phyloP scores from a whole-genome alignment of 2,888 invertebrate genomes.

The Euzetes globulus region DNA sequence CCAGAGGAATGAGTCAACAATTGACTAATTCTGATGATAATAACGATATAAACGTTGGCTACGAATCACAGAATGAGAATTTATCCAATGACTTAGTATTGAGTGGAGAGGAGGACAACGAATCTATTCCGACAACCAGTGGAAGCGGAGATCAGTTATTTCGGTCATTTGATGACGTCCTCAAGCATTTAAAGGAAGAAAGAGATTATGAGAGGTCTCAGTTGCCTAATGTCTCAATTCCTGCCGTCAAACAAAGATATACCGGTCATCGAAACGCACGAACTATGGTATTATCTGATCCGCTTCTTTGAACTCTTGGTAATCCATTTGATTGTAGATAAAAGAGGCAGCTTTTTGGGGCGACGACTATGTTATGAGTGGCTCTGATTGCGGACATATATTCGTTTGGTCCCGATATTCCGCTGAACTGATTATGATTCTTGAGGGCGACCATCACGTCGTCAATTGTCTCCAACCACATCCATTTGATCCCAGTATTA shows the following conservation, averaged over 20 bases:
- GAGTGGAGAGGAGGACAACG: constrained; percentile 29
- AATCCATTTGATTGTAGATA: constrained; percentile 59
- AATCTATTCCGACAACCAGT: not conserved
- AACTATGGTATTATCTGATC: constrained; percentile 47
- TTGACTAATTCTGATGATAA: not conserved
- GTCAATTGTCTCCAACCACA: constrained; percentile 80
- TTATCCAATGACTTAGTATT: no score
- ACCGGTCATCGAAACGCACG: constrained; percentile 69
- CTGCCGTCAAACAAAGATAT: constrained; percentile 58
- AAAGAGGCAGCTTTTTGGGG: constrained; percentile 83
- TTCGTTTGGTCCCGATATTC: constrained; percentile 70
- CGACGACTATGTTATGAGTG: constrained; percentile 68
- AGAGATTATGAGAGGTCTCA: constrained; percentile 34
- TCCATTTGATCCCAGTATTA: constrained; percentile 57
- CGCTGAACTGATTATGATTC: constrained; percentile 62
- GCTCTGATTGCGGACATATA: constrained; percentile 81
- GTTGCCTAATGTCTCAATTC: constrained; percentile 42
- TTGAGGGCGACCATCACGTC: constrained; percentile 69
- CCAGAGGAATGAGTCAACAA: not conserved
- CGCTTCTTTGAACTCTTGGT: constrained; percentile 28
- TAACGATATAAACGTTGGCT: no score
- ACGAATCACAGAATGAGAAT: no score
- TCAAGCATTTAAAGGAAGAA: constrained; percentile 32
- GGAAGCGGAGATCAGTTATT: constrained; percentile 44
- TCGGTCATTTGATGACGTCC: constrained; percentile 47